Evolutionary conservation across 2,113 vertebrate species (phyloP).

Genomic region (Alosa alosa): DNA sequence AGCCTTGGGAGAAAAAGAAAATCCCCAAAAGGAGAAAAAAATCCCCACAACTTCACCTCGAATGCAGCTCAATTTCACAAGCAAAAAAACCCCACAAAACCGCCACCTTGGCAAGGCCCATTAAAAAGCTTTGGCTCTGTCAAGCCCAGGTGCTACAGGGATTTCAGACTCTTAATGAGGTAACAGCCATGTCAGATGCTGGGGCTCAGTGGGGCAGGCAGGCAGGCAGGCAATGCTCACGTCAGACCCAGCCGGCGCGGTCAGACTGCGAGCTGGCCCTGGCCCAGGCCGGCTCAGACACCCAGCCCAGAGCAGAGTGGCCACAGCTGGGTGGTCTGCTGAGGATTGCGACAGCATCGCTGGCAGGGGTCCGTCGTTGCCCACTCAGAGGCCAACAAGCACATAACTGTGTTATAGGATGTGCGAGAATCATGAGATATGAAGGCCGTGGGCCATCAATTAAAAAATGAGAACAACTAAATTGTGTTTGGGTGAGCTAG

Average conservation of each 20-base stretch:
- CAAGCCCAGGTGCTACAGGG: neutral
- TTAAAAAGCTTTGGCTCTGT: neutral
- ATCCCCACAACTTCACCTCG: neutral
- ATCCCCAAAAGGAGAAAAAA: neutral
- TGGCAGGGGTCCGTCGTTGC: neutral
- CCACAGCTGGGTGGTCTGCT: neutral
- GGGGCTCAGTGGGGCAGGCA: neutral
- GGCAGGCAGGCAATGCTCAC: neutral
- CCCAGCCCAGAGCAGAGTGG: neutral
- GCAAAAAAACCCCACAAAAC: neutral
- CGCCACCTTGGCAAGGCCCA: neutral
- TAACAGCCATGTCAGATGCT: neutral
- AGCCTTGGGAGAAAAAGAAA: neutral
- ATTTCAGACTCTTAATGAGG: constrained; percentile 1
- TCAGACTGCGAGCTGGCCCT: neutral
- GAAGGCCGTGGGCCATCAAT: neutral
- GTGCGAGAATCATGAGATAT: neutral
- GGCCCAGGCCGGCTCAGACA: neutral
- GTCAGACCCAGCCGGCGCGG: neutral
- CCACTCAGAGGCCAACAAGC: neutral
- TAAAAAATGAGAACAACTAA: neutral
- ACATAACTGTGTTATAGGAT: neutral
- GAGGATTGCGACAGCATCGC: neutral
- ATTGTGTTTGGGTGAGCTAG: neutral
- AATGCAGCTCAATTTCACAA: neutral